phyloP scores from a whole-genome alignment of 2,888 invertebrate species.

The Ashinkailepas kermadecensis region DNA sequence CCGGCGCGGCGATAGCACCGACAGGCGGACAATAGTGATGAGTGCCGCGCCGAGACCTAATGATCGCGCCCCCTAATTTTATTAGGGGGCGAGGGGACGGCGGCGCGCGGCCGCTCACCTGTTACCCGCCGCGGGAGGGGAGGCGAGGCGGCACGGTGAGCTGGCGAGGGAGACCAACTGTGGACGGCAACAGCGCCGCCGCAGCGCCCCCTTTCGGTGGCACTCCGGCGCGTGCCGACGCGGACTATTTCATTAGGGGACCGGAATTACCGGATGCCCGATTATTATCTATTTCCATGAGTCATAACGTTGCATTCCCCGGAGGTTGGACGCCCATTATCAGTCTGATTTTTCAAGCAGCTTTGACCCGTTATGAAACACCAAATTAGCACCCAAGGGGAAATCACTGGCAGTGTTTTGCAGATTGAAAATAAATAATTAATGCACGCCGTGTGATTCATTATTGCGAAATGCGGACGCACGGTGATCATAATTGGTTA shows the following conservation, averaged over 20 bases:
- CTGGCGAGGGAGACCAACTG: background rate
- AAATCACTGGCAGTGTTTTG: constrained; percentile 7
- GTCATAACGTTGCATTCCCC: background rate
- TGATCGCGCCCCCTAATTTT: background rate
- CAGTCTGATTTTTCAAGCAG: background rate
- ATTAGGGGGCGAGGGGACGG: background rate
- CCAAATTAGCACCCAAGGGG: background rate
- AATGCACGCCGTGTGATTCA: background rate
- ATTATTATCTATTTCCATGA: constrained; percentile 10
- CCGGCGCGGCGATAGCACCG: background rate
- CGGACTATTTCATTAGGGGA: background rate
- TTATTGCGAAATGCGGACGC: background rate
- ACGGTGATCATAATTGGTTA: background rate
- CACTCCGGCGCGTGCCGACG: background rate
- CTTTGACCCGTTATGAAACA: background rate
- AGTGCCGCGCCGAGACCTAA: background rate
- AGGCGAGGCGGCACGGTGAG: background rate
- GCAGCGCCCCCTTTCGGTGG: background rate
- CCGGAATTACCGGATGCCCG: background rate
- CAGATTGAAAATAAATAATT: constrained; percentile 16
- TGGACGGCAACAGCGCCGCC: no score
- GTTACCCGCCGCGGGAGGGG: background rate
- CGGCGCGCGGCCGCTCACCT: constrained; percentile 3
- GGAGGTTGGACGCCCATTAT: background rate
- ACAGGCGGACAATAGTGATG: background rate